Evolutionary conservation across 2,888 invertebrate species (phyloP), one percentile per base, ranked within the genome.

Genomic region (Cephus spinipes): DNA sequence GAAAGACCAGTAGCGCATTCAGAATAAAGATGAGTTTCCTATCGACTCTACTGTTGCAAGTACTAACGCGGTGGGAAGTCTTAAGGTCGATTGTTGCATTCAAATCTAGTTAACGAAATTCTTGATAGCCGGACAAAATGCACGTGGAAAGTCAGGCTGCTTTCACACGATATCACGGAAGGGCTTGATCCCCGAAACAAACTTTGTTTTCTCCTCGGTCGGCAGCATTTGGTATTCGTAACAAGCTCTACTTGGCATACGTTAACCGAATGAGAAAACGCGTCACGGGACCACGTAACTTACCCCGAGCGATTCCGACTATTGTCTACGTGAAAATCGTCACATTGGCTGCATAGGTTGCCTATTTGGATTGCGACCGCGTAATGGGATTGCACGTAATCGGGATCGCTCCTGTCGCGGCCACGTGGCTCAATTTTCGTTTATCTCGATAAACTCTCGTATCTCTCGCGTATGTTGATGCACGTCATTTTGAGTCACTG

Each of bases 381-480:
- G 35, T 31, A 31, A 31, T 31, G 31, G 31, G 31, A 31, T 31
- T 31, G 31, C 31, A 31, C 71, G 35, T 74, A 74, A 73, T 73
- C 35, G 76, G 34, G n/a, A 77, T 76, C 33, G 74, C 68, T 77
- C 69, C 69, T 68, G 68, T 76, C 73, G 34, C 36, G 34, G 71
- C 23, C 33, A 40, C 15, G 40, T 75, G 69, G 55, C 30, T 74
- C 75, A 34, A 74, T 71, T 77, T 23, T 6, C 74, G 11, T 76
- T 82, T 83, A 78, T 36, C 74, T 73, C 55, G 83, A 87, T 87
- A 88, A 82, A 34, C 68, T 73, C 75, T 69, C 31, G 35, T 34
- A 79, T 85, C 87, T 88, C 83, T 36, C 76, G 80, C 77, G 85
- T 86, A 87, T 81, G 81, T 77, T 84, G 77, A 84, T 12, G 31